Conservation (phyloP, 2,113 vertebrate species). For the Grammomys dolichurus region DNA sequence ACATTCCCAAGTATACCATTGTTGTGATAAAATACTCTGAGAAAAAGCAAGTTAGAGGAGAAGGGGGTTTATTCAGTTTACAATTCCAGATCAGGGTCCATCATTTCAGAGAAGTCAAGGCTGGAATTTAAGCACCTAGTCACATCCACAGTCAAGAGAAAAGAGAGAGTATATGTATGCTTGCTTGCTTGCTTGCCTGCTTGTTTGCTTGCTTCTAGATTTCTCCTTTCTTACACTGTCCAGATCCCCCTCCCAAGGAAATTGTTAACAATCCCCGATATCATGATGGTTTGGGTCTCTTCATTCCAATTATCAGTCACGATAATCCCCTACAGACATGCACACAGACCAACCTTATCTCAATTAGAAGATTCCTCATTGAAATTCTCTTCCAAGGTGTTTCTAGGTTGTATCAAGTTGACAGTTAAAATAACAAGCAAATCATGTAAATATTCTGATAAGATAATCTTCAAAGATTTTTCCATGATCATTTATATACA, state of each 20-base stretch:
- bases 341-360: neutral
- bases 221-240: neutral
- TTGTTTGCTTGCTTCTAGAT: neutral
- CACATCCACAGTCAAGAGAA: neutral
- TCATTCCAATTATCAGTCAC: neutral
- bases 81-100: neutral
- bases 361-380: neutral
- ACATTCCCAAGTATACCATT: neutral
- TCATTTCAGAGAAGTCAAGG: neutral
- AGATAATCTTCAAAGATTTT: slow-evolving; percentile 27
- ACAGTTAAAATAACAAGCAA: neutral
- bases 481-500: neutral
- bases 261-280: neutral
- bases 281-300: too few species aligned
- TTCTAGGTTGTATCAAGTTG: neutral
- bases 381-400: neutral
- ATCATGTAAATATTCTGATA: neutral
- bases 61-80: neutral
- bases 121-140: neutral
- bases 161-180: too few species aligned
- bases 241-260: neutral
- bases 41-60: neutral
- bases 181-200: too few species aligned
- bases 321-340: neutral
- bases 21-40: neutral